Evolutionary conservation across 1,140 invertebrate genomes (phyloP), one percentile per base, ranked within the genome.

Genomic region (Lanistes nyassanus): DNA sequence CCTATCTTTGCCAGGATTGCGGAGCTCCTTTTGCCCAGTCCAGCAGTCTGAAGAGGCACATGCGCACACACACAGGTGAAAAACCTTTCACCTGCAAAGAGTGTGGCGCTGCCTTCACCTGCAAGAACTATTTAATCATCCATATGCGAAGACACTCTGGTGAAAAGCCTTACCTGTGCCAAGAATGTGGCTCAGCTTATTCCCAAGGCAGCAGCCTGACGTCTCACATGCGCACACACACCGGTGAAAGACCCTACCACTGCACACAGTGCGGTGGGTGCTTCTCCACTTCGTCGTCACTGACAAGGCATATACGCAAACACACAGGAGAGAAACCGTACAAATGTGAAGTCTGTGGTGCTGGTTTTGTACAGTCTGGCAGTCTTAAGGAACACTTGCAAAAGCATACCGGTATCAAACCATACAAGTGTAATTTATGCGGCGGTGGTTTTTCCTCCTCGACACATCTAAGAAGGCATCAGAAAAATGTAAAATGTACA

Each of bases 61-160:
- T 42, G 39, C 39, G 5, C 5, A 42, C 39, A 42, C 79, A 80
- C 56, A 77, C 56, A 1, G 77, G 75, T 21, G 80, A 77, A 47
- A 81, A 74, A 42, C 76, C 82, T 0, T 84, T 71, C 37, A 47
- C 29, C 36, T 79, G 77, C 67, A 91, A 93, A 2, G 93, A 96
- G 60, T 97, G 95, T 83, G 93, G 94, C 69, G 95, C 95, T 42
- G 58, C 72, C 2, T 74, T 74, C 29, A 55, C 31, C 2, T 62
- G 21, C 39, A 37, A 26, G 3, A 4, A 95, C 31, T 97, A 96
- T 1, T 89, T 98, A 51, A 98, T 96, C 34, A 97, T 97, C 88
- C 96, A 98, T 90, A 90, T 97, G 60, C 90, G 96, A 82, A 97
- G 97, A 85, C 96, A 98, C 88, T 96, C 5, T 42, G 39, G 13